Percentiles rank a stretch among this genome's conserved stretches.
Conservation (phyloP, 2,113 vertebrate species). For the Herpetotheres cachinnans region DNA sequence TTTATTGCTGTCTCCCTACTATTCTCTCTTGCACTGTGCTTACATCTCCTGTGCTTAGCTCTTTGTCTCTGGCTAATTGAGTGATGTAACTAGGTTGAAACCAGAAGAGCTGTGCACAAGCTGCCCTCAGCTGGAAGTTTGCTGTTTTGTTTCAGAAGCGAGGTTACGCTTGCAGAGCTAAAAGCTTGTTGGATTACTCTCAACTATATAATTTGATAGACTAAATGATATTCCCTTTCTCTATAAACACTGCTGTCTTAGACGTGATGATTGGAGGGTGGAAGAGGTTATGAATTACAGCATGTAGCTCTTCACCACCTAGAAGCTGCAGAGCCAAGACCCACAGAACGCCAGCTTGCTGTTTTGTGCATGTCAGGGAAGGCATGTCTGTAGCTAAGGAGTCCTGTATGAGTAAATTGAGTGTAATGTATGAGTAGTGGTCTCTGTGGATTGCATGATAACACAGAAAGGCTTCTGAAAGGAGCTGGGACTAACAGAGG, state of each 20-base stretch:
- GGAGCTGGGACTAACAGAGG: neutral
- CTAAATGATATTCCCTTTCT: neutral
- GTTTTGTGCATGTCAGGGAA: neutral
- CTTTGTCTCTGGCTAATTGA: neutral
- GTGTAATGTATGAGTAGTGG: rapidly evolving
- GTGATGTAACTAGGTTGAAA: neutral
- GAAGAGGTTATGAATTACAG: neutral
- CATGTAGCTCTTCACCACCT: neutral
- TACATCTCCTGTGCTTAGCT: neutral
- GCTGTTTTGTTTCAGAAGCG: neutral
- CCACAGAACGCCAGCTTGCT: neutral
- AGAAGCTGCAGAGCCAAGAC: neutral
- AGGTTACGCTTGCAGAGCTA: neutral
- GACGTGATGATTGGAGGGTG: neutral
- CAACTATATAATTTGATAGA: neutral
- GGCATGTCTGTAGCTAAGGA: neutral
- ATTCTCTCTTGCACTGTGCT: neutral
- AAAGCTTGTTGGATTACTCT: neutral
- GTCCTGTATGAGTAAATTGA: neutral
- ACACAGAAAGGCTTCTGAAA: neutral
- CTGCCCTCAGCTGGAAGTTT: neutral
- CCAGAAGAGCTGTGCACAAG: neutral
- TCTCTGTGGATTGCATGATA: neutral
- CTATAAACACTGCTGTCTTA: neutral
- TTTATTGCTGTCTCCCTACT: neutral